These are phyloP conservation scores for Falco concolor DNA, from an alignment of 2,797 vertebrate species.

Conservation along the genomic window DNA sequence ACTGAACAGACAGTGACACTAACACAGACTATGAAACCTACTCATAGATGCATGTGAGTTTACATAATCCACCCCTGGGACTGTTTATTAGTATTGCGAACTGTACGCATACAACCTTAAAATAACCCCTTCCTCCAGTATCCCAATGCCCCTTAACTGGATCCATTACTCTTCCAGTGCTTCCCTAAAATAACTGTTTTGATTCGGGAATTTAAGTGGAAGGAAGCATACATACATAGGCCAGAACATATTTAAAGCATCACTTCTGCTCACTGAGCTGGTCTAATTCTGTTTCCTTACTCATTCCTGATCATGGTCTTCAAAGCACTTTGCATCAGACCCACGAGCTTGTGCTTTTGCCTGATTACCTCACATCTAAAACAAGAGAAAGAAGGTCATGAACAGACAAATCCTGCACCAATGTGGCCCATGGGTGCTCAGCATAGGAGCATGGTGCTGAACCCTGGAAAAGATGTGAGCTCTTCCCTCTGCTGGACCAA, in stretches of 20 bases:
- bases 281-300: constrained; percentile 53
- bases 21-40: not conserved
- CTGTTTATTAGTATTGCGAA: not conserved
- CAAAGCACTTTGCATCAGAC: not conserved
- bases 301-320: not conserved
- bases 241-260: constrained; percentile 35
- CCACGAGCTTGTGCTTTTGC: not conserved
- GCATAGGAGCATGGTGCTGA: not conserved
- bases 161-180: not conserved
- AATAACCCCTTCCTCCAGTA: not conserved
- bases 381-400: not conserved
- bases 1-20: not conserved
- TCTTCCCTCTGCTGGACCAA: not conserved
- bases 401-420: not conserved
- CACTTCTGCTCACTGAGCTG: constrained; percentile 26
- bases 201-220: not conserved
- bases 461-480: not conserved
- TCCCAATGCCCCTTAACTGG: not conserved
- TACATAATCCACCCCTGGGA: not conserved
- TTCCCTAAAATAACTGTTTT: not conserved
- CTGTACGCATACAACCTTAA: not conserved
- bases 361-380: not conserved
- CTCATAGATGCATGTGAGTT: not conserved
- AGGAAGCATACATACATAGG: not conserved
- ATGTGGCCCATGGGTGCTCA: not conserved